Evolutionary conservation across 1,140 invertebrate species (phyloP), one percentile per base, ranked within the genome.

Genomic region (Scylla paramamosain): DNA sequence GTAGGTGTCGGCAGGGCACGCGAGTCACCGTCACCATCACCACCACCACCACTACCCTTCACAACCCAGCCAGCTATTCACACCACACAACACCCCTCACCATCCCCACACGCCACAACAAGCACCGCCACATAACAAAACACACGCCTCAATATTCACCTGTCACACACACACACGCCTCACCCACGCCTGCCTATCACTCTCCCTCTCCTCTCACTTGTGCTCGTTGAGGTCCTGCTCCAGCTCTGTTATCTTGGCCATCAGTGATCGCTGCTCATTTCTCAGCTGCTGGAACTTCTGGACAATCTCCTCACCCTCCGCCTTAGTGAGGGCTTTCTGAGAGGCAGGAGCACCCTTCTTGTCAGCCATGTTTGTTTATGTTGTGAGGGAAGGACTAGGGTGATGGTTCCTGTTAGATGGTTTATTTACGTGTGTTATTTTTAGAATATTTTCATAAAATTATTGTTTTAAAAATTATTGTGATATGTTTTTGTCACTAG

Each of bases 141-240:
- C 52, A 20, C 16, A 59, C 52, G 16, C 52, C 52, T 59, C 10
- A 59, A 59, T 8, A 59, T 59, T 59, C 52, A 59, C 16, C 10
- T 14, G 52, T 20, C 52, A 59, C 52, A 59, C 52, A 59, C 16
- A 59, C 52, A 59, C 16, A 59, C 52, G 52, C 52, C 52, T 59
- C 52, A 59, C 52, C 52, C 52, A 59, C 52, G 16, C 32, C n/a
- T 14, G 32, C 59, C 31, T 46, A 87, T 82, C 86, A n/a, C 20
- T 32, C 91, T 14, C 52, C 10, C 52, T 25, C 31, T 31, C 95
- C 95, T 97, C 98, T 98, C 98, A 99, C 99, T 99, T 99, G 97
- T 99, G 99, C 97, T 99, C 99, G 96, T 99, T 99, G 83, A 99
- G 97, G 97, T 99, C 99, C 97, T 98, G 98, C 97, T 99, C 99